Evolutionary conservation across 2,113 vertebrate species (phyloP).

Genomic region (Ammodytes dubius): DNA sequence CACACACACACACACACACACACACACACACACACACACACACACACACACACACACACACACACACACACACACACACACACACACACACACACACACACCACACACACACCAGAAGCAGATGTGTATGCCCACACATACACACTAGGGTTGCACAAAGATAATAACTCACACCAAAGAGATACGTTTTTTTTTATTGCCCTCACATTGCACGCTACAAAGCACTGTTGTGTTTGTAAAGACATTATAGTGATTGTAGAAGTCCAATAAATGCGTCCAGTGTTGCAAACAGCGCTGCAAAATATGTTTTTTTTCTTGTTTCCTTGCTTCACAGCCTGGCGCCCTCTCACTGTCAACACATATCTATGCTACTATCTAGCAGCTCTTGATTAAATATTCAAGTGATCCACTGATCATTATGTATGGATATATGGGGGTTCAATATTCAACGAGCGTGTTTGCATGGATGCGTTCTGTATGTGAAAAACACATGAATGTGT

Average conservation of each 20-base stretch:
- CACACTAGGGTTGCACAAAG: constrained; percentile 25
- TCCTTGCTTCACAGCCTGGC: constrained; percentile 7
- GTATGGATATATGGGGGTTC: constrained; percentile 43
- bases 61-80: constrained; percentile 1
- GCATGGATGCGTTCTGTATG: constrained; percentile 46
- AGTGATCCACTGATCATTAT: constrained; percentile 50
- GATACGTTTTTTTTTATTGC: constrained; percentile 47
- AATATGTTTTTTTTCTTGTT: constrained; percentile 25
- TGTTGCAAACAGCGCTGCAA: background rate
- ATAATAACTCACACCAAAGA: constrained; percentile 50
- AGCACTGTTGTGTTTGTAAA: background rate
- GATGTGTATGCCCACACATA: constrained; percentile 9
- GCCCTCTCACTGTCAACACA: constrained; percentile 17
- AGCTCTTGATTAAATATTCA: constrained; percentile 57
- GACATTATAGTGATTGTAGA: background rate
- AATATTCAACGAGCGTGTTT: constrained; percentile 26
- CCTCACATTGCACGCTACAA: constrained; percentile 2
- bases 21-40: constrained; percentile 3
- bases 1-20: constrained; percentile 8
- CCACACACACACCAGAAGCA: background rate
- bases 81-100: constrained; percentile 10
- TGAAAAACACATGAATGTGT: constrained; percentile 32
- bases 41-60: constrained; percentile 14
- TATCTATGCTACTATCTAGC: constrained; percentile 1
- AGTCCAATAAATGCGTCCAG: background rate